Evolutionary conservation across 2,113 vertebrate species (phyloP).

Genomic region (Brachypteracias leptosomus): DNA sequence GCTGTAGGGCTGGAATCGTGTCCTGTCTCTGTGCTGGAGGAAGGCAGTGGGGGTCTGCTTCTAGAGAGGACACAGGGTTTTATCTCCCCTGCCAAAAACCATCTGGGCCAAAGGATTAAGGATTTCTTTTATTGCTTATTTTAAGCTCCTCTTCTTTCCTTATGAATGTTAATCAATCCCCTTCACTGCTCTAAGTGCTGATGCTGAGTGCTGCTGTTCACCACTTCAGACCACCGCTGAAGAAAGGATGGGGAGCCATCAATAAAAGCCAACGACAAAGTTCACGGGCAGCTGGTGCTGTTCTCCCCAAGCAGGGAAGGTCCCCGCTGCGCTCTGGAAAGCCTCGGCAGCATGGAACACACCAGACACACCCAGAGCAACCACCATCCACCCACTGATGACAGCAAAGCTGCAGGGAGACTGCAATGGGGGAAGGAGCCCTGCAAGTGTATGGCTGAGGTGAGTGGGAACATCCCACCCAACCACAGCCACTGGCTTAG

Average conservation of each 20-base stretch:
- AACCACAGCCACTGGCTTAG: neutral
- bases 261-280: conserved; percentile 12
- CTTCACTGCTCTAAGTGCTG: neutral
- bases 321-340: neutral
- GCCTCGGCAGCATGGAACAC: neutral
- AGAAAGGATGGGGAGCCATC: neutral
- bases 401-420: neutral
- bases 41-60: neutral
- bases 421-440: neutral
- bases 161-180: neutral
- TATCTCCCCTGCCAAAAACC: neutral
- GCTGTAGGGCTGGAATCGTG: neutral
- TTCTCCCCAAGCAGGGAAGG: neutral
- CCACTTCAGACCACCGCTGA: neutral
- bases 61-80: neutral
- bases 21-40: neutral
- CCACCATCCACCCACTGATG: neutral
- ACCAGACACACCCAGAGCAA: neutral
- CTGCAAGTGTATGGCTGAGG: neutral
- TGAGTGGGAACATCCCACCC: neutral
- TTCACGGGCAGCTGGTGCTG: neutral
- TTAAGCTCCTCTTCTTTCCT: neutral
- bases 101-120: neutral
- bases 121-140: neutral
- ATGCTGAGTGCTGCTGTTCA: neutral